phyloP scores from a whole-genome alignment of 2,888 invertebrate species.

The Alloscopus bannaensis region DNA sequence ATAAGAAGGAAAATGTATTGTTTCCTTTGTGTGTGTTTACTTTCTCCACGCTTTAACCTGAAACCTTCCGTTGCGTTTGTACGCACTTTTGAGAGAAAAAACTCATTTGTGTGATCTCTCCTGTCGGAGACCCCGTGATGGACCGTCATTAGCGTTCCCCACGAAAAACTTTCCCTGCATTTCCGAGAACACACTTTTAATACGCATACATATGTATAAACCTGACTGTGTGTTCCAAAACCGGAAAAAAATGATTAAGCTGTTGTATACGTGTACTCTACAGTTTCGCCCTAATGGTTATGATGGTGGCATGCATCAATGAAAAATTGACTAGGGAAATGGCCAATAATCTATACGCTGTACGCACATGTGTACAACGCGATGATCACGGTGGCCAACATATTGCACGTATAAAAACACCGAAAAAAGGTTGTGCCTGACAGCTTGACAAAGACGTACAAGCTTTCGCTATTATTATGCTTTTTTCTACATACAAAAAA shows the following conservation, averaged over 20 bases:
- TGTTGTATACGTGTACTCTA: neutral
- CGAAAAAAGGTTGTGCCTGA: too few species aligned
- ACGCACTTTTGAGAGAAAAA: neutral
- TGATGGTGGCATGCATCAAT: slow-evolving; percentile 41
- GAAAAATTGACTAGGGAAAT: slow-evolving; percentile 62
- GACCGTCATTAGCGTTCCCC: slow-evolving; percentile 27
- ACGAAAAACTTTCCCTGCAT: neutral
- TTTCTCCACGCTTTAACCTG: too few species aligned
- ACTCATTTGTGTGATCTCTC: slow-evolving; percentile 39
- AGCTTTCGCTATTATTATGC: too few species aligned
- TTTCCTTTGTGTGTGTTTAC: neutral
- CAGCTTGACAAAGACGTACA: too few species aligned
- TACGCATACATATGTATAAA: slow-evolving; percentile 45
- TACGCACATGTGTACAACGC: too few species aligned
- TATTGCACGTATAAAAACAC: too few species aligned
- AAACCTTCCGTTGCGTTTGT: neutral
- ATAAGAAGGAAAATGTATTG: slow-evolving; percentile 7
- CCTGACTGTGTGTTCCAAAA: too few species aligned
- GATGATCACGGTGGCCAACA: too few species aligned
- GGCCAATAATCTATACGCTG: too few species aligned
- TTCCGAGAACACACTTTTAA: slow-evolving; percentile 8
- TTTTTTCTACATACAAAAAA: slow-evolving; percentile 7
- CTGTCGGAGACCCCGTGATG: slow-evolving; percentile 27
- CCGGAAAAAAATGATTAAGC: slow-evolving; percentile 52
- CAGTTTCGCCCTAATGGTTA: slow-evolving; percentile 5